Evolutionary conservation across 2,113 vertebrate genomes (phyloP), one percentile per base, ranked within the genome.

Genomic region (Mesoclemmys tuberculata): DNA sequence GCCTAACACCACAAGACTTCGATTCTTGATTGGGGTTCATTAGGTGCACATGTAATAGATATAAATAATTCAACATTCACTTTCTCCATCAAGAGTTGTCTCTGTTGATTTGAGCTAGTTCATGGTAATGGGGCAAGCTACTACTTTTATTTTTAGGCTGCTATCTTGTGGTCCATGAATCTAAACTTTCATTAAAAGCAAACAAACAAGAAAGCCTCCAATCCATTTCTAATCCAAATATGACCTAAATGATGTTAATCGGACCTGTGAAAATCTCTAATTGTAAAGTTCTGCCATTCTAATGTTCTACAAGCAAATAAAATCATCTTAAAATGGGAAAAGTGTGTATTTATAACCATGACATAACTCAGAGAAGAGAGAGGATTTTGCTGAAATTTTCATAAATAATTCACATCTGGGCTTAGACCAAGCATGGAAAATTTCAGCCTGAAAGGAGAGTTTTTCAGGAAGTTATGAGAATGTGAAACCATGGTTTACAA

Each of bases 51-150:
- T 3, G 11, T 46, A 22, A 0, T 13, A 4, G 1, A 24, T 29
- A 56, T 2, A 78, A 31, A 0, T 24, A 3, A 2, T 79, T 38
- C 31, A 4, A 29, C 41, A 22, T 54, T 77, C 41, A 0, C 35
- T 54, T 84, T 35, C 81, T 44, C 14, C 35, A 1, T 80, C 68
- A 49, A 80, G 58, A 29, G 19, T 1, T 4, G 61, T 58, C 48
- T 31, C 1, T 48, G 80, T 22, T 77, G 49, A 56, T 29, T 61
- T 13, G 61, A 41, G 75, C 71, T 61, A 35, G 26, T 54, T 75
- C 51, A 38, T 49, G 31, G 87, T 8, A 1, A 0, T 27, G 52
- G 49, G 56, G 71, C 35, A 44, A 2, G 5, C 16, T 7, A 4
- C 2, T 1, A 1, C 27, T 14, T 80, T 49, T 24, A 3, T 21